Percentiles rank a stretch among this genome's conserved stretches.
Evolutionary conservation across 1,140 invertebrate genomes (phyloP).

Genomic region (Bathynomus jamesi): DNA sequence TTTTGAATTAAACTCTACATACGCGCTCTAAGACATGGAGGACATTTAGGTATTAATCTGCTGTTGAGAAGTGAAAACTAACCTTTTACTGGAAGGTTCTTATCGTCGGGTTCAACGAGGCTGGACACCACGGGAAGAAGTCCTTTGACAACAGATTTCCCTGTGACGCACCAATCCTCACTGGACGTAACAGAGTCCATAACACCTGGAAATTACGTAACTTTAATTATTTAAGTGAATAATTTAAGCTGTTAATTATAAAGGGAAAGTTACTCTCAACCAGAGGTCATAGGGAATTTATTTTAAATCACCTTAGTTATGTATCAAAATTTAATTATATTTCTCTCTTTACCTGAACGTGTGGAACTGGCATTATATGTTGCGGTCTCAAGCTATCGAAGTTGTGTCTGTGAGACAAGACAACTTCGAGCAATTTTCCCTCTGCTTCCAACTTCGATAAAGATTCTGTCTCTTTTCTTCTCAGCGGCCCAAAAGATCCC

Average conservation of each 20-base stretch:
- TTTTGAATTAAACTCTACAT: too few relatives aligned
- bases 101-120: slow-evolving; percentile 39
- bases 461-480: slow-evolving; percentile 46
- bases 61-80: slow-evolving; percentile 36
- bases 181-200: slow-evolving; percentile 42
- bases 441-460: slow-evolving; percentile 46
- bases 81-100: slow-evolving; percentile 39
- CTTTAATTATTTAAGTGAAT: slow-evolving; percentile 38
- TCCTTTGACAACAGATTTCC: slow-evolving; percentile 20
- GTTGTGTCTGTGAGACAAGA: slow-evolving; percentile 42
- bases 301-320: not conserved
- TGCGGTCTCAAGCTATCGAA: slow-evolving; percentile 26
- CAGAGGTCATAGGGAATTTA: not conserved
- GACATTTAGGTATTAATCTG: too few relatives aligned
- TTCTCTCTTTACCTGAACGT: slow-evolving; percentile 31
- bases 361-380: slow-evolving; percentile 32
- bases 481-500: slow-evolving; percentile 50
- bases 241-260: slow-evolving; percentile 9
- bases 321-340: not conserved
- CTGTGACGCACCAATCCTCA: slow-evolving; percentile 36
- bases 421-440: slow-evolving; percentile 43
- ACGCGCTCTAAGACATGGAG: too few relatives aligned
- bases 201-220: too few relatives aligned
- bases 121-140: slow-evolving; percentile 41
- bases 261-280: not conserved